Conservation (phyloP, 2,888 invertebrate genomes). For the Hyles lineata region DNA sequence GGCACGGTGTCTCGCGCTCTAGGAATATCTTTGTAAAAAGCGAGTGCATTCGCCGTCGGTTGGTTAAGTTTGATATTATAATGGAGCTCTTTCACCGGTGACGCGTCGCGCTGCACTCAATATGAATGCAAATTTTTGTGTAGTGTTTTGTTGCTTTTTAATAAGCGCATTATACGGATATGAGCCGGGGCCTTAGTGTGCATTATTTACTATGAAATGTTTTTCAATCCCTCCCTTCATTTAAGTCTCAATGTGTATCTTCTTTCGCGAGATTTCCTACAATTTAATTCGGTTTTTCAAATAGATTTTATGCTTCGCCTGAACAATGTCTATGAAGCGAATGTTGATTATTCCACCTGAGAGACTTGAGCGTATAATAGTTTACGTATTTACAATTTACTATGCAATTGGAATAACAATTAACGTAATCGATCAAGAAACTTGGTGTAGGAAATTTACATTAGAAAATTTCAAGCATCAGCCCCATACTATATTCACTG, state of each 20-base stretch:
- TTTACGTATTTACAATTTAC: not conserved
- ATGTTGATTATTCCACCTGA: too few species aligned
- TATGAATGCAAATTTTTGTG: constrained; percentile 37
- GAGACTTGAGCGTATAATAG: not conserved
- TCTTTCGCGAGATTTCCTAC: too few species aligned
- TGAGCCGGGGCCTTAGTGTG: not conserved
- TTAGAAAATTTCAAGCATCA: too few species aligned
- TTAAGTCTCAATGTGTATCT: too few species aligned
- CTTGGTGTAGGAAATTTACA: too few species aligned
- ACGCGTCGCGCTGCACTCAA: constrained; percentile 37
- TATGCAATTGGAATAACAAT: not conserved
- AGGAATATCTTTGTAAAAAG: constrained; percentile 48
- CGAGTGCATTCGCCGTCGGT: constrained; percentile 47
- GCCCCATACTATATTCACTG: too few species aligned
- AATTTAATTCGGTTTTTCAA: too few species aligned
- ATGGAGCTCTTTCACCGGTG: constrained; percentile 42
- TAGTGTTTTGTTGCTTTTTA: constrained; percentile 20
- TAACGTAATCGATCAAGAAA: not conserved
- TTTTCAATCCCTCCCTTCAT: not conserved
- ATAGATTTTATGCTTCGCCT: too few species aligned
- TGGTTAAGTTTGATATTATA: constrained; percentile 47
- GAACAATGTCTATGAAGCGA: too few species aligned
- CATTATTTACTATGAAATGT: not conserved
- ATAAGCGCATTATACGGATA: constrained; percentile 11
- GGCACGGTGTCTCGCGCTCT: constrained; percentile 47